Evolutionary conservation across 2,113 vertebrate genomes (phyloP).

Genomic region (Epinephelus fuscoguttatus): DNA sequence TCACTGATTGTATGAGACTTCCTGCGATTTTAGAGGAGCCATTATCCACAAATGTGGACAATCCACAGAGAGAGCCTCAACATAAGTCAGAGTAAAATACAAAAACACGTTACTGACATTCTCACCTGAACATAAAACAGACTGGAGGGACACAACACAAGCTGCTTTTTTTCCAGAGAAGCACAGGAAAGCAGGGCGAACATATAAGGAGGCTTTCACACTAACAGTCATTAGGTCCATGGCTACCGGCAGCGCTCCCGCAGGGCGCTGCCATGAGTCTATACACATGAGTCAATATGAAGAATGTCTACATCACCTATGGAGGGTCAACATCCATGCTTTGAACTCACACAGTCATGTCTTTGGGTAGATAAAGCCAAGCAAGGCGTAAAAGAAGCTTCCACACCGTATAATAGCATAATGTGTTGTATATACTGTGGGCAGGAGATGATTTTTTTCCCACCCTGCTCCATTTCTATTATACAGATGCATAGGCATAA

Average conservation of each 20-base stretch:
- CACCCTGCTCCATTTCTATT: conserved; percentile 35
- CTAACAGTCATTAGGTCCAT: conserved; percentile 86
- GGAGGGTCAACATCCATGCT: conserved; percentile 53
- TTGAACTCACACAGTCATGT: conserved; percentile 48
- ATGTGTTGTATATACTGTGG: conserved; percentile 16
- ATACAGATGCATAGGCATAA: conserved; percentile 40
- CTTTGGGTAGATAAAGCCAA: conserved; percentile 72
- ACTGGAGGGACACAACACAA: conserved; percentile 26
- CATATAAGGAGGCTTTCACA: conserved; percentile 55
- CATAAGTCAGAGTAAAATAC: conserved; percentile 13
- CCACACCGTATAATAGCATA: conserved; percentile 34
- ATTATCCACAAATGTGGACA: conserved; percentile 8
- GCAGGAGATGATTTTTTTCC: conserved; percentile 34
- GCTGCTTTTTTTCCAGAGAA: conserved; percentile 21
- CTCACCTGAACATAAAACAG: conserved; percentile 26
- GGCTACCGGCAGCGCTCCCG: conserved; percentile 78
- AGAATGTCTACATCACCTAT: conserved; percentile 20
- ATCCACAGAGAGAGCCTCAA: background rate
- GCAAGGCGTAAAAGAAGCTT: conserved; percentile 57
- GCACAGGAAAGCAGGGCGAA: conserved; percentile 16
- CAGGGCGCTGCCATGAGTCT: conserved; percentile 57
- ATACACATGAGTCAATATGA: conserved; percentile 39
- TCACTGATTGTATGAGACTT: conserved; percentile 1
- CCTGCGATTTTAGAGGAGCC: background rate
- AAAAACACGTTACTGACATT: conserved; percentile 6